Conservation (phyloP, 1,140 invertebrate species). For the Galleria mellonella region DNA sequence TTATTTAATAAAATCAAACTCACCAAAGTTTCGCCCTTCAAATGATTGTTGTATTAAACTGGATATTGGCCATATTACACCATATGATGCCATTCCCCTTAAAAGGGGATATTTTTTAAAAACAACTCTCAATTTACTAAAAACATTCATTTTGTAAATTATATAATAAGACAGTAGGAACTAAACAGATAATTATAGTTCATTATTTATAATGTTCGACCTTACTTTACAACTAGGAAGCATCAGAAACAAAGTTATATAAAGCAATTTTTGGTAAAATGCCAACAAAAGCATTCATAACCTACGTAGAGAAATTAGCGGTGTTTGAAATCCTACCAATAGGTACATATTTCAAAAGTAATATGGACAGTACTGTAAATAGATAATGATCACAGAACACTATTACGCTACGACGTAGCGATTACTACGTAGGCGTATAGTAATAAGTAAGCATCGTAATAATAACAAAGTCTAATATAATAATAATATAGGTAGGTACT, state of each 20-base stretch:
- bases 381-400: no score
- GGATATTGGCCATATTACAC: slow-evolving; percentile 58
- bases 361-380: no score
- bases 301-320: no score
- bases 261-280: slow-evolving; percentile 1
- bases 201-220: not conserved
- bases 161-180: not conserved
- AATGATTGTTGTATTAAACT: slow-evolving; percentile 65
- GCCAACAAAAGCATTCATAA: no score
- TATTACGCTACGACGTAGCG: no score
- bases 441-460: no score
- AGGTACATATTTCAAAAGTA: no score
- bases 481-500: no score
- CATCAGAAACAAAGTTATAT: not conserved
- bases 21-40: slow-evolving; percentile 49
- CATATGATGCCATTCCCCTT: slow-evolving; percentile 59
- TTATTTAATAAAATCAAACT: not conserved
- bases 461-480: no score
- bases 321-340: no score
- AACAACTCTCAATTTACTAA: slow-evolving; percentile 36
- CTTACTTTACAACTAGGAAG: not conserved
- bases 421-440: no score
- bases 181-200: not conserved
- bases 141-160: slow-evolving; percentile 25
- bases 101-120: slow-evolving; percentile 57